Conservation (phyloP, 2,888 invertebrate species). For the Aricia artaxerxes region DNA sequence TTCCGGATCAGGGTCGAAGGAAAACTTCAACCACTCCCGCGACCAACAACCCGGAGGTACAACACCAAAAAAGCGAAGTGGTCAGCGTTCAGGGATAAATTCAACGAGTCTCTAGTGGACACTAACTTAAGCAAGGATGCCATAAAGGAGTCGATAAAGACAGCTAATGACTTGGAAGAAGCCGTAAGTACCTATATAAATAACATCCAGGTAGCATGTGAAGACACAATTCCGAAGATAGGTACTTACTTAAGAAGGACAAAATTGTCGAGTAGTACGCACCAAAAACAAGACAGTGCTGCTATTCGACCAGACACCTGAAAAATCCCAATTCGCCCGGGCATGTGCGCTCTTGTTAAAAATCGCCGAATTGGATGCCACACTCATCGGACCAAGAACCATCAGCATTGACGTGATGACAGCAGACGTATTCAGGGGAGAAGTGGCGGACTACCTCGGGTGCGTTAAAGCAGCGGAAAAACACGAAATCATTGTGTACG, state of each 20-base stretch:
- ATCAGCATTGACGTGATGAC: no score
- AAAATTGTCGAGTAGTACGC: not conserved
- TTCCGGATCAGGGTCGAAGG: constrained; percentile 31
- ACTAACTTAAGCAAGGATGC: constrained; percentile 27
- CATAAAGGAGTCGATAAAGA: not conserved
- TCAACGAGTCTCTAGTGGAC: not conserved
- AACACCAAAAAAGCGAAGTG: constrained; percentile 42
- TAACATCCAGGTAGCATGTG: constrained; percentile 31
- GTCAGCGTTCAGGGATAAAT: not conserved
- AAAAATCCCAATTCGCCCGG: no score
- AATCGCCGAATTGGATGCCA: no score
- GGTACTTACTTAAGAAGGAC: not conserved
- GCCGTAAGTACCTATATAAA: constrained; percentile 30
- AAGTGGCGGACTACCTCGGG: no score
- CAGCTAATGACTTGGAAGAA: not conserved
- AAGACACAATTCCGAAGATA: constrained; percentile 30
- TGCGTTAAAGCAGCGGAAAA: no score
- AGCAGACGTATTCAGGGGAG: no score
- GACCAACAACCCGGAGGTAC: constrained; percentile 37
- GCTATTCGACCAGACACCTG: no score
- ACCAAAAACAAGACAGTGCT: not conserved
- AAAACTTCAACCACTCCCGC: not conserved
- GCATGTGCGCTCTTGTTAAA: no score
- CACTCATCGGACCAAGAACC: no score
- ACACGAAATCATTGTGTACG: no score